Evolutionary conservation across 1,140 invertebrate species (phyloP).

Genomic region (Lucilia cuprina): DNA sequence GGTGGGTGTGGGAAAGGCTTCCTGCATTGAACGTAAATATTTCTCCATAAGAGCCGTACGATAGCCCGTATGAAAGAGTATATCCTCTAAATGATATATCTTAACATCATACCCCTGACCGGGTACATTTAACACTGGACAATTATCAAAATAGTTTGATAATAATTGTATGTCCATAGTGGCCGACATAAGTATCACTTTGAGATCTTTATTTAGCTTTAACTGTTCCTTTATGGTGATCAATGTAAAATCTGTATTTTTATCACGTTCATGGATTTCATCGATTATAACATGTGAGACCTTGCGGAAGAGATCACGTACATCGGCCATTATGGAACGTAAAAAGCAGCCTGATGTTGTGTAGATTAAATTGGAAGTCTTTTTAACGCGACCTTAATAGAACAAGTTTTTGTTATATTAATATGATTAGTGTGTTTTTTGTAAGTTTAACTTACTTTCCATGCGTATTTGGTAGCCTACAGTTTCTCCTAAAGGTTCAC

Average conservation of each 20-base stretch:
- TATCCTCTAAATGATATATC: constrained; percentile 82
- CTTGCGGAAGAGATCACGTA: constrained; percentile 60
- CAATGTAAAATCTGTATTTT: constrained; percentile 91
- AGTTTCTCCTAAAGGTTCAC: constrained; percentile 84
- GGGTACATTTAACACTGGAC: constrained; percentile 80
- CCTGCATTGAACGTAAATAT: constrained; percentile 40
- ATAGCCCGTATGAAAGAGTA: constrained; percentile 77
- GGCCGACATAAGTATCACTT: constrained; percentile 94
- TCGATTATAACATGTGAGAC: constrained; percentile 91
- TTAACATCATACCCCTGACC: constrained; percentile 82
- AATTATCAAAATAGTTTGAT: constrained; percentile 78
- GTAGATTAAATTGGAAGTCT: constrained; percentile 48
- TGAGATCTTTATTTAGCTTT: constrained; percentile 74
- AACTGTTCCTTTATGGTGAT: constrained; percentile 83
- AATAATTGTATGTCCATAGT: constrained; percentile 85
- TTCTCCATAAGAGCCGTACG: constrained; percentile 45
- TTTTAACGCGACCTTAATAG: constrained; percentile 65
- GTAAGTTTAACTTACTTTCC: constrained; percentile 66
- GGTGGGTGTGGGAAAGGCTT: not conserved
- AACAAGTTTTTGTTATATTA: no score
- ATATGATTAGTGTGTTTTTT: no score
- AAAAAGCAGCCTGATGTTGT: constrained; percentile 59
- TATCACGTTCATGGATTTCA: constrained; percentile 94
- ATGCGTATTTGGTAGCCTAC: constrained; percentile 95
- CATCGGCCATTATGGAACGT: constrained; percentile 53